Base-by-base conservation (phyloP, 2,113 vertebrate species). In the Passer montanus region DNA sequence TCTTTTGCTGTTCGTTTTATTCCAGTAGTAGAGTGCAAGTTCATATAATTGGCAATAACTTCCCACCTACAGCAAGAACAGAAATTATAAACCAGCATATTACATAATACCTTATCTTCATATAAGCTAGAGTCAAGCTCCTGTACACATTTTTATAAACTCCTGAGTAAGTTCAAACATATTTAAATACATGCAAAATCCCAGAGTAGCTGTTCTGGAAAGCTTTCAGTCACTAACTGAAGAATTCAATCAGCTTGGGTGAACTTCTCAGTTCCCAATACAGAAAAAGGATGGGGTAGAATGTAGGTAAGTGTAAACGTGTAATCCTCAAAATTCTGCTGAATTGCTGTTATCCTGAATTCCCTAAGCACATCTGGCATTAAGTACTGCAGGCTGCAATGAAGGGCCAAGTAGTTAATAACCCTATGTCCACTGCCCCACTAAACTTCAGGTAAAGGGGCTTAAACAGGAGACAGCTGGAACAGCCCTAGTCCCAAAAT, bases 41-140 rank as follows among this genome's bases (percentile, higher is more conserved):
- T 99, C 99, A 99, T 99, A 66, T 99, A 99, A 96, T 99, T 99
- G 94, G 99, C 99, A 94, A 99, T 99, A 75, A 99, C 99, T 96
- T 99, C 99, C 99, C 99, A 99, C 93, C 99, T 99, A 94, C 17
- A 94, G 24, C 53, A 88, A 63, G 50, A 95, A 84, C 6, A 79
- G 50, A 94, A 93, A 85, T 49, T 30, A 68, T 37, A 81, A 87
- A 35, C 24, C 35, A 91, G 26, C 11, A 28, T 10, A 20, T 83
- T 52, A 49, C 10, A 1, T 31, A 63, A 43, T 1, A 59, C 35
- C 24, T 79, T 33, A 37, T 47, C 31, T 68, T 84, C 28, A 26
- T 18, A 77, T 43, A 88, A 90, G 49, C 43, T 60, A 33, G 3
- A 2, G 20, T 39, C 55, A 86, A 56, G 47, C 50, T 78, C 66